A percentile compares a stretch with the other conserved stretches of the same genome.
Conservation (phyloP, 2,888 invertebrate species). For the Drymonia ruficornis region DNA sequence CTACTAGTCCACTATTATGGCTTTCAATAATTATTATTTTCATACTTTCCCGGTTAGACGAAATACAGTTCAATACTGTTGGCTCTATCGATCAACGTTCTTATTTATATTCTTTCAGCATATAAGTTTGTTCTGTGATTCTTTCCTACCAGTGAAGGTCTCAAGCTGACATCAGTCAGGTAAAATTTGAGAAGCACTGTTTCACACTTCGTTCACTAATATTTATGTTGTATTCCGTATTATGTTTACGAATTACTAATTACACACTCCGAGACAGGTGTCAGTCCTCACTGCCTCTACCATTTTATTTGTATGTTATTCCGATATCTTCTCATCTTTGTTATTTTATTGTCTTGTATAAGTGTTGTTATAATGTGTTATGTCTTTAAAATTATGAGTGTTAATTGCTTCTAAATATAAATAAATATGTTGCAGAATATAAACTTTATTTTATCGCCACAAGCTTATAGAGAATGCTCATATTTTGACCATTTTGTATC, state of each 20-base stretch:
- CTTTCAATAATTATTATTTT: neutral
- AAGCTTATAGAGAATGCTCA: no score
- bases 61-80: neutral
- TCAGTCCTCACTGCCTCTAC: neutral
- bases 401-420: no score
- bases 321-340: neutral
- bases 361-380: no score
- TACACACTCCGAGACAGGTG: slow-evolving; percentile 17
- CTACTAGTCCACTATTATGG: no score
- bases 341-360: no score
- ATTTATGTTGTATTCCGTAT: slow-evolving; percentile 13
- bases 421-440: no score
- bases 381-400: no score
- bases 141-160: neutral
- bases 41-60: neutral
- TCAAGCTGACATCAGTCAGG: neutral
- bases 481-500: no score
- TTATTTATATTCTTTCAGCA: no score
- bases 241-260: slow-evolving; percentile 11
- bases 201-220: slow-evolving; percentile 10
- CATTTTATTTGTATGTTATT: neutral
- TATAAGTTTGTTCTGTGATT: neutral
- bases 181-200: slow-evolving; percentile 11
- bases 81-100: neutral
- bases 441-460: no score